Base-by-base conservation (phyloP, 2,797 vertebrate genomes). In the Ataeniobius toweri region DNA sequence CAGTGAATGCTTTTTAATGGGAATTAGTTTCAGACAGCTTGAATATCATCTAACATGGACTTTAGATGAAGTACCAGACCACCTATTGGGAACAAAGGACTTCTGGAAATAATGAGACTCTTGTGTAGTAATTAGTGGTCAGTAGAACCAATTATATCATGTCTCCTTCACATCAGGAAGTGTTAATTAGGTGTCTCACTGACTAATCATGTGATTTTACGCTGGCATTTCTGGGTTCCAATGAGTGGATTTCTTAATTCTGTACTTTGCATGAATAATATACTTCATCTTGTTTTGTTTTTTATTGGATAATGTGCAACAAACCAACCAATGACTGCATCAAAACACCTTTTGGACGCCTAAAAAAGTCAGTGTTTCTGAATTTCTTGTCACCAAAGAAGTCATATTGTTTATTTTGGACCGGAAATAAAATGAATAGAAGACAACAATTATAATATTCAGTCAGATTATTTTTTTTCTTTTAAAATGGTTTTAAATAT, bases 81-180 rank as follows among this genome's bases (percentile, higher is more conserved):
- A 55, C 31, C 51, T 55, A 53, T 14, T 55, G 20, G 36, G 22
- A 31, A 31, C 69, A 71, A 20, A 73, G 20, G 70, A 63, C 13
- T 3, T 4, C 13, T 28, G 48, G n/a, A 73, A 78, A 73, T 56
- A 67, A 67, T 72, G 48, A 55, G 70, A 56, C 71, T 44, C 9
- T 55, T 72, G 16, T 16, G 24, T 20, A 26, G 18, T 61, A 67
- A 58, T 67, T 44, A 65, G 36, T 31, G 16, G 20, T 53, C 0
- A 39, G 39, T n/a, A 55, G 8, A 13, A 22, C 48, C 20, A 55
- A 55, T 65, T 71, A 71, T 14, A 55, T 71, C 63, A 48, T 13
- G 28, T 75, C 39, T 65, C 28, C 39, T 73, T 39, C 71, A 20
- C 22, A 74, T 44, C 48, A 65, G 48, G 26, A 56, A 48, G 28